Evolutionary conservation across 2,888 invertebrate species (phyloP).

Genomic region (Acrobasis suavella): DNA sequence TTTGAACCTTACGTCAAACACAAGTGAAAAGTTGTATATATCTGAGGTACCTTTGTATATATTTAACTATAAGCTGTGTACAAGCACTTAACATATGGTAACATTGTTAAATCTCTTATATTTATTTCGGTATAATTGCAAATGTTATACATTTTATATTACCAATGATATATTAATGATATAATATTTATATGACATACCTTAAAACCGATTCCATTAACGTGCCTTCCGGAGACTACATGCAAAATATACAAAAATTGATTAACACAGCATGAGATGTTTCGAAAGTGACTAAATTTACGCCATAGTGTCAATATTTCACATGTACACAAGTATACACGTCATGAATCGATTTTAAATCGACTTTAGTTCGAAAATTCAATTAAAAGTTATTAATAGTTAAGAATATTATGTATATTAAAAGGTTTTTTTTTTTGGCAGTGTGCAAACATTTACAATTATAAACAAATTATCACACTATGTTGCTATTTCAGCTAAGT

Average conservation of each 20-base stretch:
- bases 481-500: neutral
- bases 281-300: no score
- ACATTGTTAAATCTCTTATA: slow-evolving; percentile 26
- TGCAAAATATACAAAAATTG: no score
- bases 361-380: no score
- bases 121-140: slow-evolving; percentile 21
- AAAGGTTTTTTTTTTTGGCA: neutral
- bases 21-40: slow-evolving; percentile 6
- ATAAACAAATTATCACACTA: slow-evolving; percentile 5
- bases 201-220: no score
- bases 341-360: no score
- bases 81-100: slow-evolving; percentile 35
- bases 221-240: no score
- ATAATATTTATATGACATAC: neutral
- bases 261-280: no score
- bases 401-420: no score
- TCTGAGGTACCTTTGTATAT: slow-evolving; percentile 8
- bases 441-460: neutral
- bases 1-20: neutral
- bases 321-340: no score
- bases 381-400: no score
- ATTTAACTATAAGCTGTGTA: slow-evolving; percentile 24
- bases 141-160: slow-evolving; percentile 2
- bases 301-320: no score
- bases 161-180: neutral